Evolutionary conservation across 1,140 invertebrate species (phyloP).

Genomic region (Ceratina japonica): DNA sequence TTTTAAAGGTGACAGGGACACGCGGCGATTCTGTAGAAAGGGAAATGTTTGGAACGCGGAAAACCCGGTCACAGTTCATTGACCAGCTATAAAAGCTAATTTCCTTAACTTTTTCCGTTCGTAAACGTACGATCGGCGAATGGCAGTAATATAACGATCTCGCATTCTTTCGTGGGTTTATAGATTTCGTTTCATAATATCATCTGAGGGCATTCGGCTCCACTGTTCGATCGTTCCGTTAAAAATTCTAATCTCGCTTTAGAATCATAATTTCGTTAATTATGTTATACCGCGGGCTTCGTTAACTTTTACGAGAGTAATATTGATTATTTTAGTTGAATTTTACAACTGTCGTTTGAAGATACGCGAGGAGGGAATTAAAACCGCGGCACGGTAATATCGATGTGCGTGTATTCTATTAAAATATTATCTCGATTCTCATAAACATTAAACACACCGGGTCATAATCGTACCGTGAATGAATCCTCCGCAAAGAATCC

Average conservation of each 20-base stretch:
- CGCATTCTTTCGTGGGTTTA: no score
- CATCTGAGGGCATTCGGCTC: no score
- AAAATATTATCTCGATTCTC: not conserved
- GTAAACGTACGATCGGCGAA: not conserved
- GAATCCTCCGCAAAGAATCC: not conserved
- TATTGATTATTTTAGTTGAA: not conserved
- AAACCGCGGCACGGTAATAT: not conserved
- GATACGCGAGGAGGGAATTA: not conserved
- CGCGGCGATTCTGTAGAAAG: not conserved
- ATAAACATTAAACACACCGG: conserved; percentile 2
- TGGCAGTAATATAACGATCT: not conserved
- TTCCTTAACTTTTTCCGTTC: not conserved
- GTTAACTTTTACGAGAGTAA: not conserved
- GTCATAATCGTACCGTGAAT: conserved; percentile 25
- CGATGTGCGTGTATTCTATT: not conserved
- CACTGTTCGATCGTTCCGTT: not conserved
- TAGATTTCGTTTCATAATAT: no score
- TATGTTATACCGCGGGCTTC: not conserved
- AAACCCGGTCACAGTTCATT: conserved; percentile 8
- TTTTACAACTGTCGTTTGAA: not conserved
- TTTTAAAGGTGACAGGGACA: no score
- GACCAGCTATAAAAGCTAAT: not conserved
- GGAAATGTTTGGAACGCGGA: not conserved
- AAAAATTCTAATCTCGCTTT: not conserved
- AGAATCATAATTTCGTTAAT: not conserved